Evolutionary conservation across 2,888 invertebrate species (phyloP), one percentile per base, ranked within the genome.

Genomic region (Oxystoma pomonae): DNA sequence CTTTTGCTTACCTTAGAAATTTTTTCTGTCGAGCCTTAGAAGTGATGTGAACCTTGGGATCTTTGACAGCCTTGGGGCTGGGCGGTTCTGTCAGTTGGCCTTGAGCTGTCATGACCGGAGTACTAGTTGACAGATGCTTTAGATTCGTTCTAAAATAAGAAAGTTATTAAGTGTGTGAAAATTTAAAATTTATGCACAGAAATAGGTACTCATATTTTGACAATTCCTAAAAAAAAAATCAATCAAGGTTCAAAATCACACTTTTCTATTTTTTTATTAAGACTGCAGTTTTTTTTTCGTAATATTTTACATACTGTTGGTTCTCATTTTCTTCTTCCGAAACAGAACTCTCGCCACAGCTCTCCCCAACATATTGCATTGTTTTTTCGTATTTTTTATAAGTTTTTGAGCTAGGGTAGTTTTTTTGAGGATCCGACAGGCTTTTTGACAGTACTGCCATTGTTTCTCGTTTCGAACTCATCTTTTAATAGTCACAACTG

Each of bases 21-120:
- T 94, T 94, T 81, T 94, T 93, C 81, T 94, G 93, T 55, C 93
- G 83, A 57, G 90, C 86, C 76, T 90, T 90, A 77, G 87, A 88
- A 55, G 87, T 87, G 70, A 83, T 81, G 59, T 81, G 81, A 53
- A 76, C 75, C 70, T 80, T 77, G 62, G 77, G 74, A 65, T 77
- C 76, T 70, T 79, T 75, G 69, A 73, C 65, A 20, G 66, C 72
- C 72, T 73, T 81, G 73, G 78, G 83, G 81, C 77, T 77, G 5
- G 79, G 78, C 12, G 79, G 79, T 68, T 78, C 78, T 2, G 77
- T 72, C 21, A 77, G 72, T 63, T 79, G 77, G 61, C 77, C 76
- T 72, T 80, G 80, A 21, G 79, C 81, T 59, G 81, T 81, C 79
- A 81, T 81, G 50, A 77, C 74, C 62, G 84, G 83, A 70, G 82